These are phyloP conservation scores for Cylloceria caligata DNA, from an alignment of 2,888 invertebrate species.

Conservation along the genomic window DNA sequence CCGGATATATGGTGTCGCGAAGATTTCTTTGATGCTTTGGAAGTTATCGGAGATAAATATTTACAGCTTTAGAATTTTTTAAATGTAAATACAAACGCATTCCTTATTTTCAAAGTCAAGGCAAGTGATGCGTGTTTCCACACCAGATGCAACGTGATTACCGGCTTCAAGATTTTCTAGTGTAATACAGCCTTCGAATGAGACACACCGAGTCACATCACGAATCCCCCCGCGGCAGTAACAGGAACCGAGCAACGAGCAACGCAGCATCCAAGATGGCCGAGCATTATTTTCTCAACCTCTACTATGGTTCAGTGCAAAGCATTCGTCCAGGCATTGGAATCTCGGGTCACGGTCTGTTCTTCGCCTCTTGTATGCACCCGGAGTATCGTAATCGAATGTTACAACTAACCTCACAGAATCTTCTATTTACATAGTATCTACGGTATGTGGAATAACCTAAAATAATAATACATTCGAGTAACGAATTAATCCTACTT, in stretches of 20 bases:
- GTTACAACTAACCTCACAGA: not conserved
- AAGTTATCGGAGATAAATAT: not conserved
- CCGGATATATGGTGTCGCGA: too few relatives aligned
- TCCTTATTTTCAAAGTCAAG: not conserved
- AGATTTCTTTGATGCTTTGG: not conserved
- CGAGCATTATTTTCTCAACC: conserved; percentile 16
- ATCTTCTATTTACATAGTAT: not conserved
- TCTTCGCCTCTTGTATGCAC: not conserved
- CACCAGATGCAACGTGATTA: not conserved
- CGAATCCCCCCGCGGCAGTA: not conserved
- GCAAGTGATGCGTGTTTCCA: not conserved
- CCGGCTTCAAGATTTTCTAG: not conserved
- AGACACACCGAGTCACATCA: conserved; percentile 1
- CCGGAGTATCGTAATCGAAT: not conserved
- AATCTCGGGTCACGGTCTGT: conserved; percentile 31
- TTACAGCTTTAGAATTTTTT: not conserved
- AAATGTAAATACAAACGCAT: not conserved
- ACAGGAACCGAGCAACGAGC: not conserved
- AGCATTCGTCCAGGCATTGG: conserved; percentile 26
- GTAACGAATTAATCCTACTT: too few relatives aligned
- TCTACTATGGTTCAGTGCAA: not conserved
- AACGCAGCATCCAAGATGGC: conserved; percentile 45
- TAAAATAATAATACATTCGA: not conserved
- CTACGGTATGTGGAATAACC: not conserved
- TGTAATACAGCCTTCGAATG: conserved; percentile 5